Evolutionary conservation across 2,888 invertebrate species (phyloP).

Genomic region (Halocaridina rubra): DNA sequence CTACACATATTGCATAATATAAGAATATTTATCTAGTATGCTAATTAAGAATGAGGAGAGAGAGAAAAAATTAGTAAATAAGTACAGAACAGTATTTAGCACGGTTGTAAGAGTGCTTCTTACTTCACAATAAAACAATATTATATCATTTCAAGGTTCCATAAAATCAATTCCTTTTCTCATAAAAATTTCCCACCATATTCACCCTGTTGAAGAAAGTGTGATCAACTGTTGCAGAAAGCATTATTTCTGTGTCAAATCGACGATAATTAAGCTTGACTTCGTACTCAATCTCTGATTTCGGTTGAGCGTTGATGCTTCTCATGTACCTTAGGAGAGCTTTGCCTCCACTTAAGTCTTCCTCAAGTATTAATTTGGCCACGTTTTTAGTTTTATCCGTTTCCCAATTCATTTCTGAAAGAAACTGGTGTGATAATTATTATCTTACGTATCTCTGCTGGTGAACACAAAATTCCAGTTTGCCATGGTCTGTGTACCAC

Average conservation of each 20-base stretch:
- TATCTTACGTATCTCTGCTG: background rate
- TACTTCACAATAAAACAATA: background rate
- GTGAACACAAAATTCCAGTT: no score
- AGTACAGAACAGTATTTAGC: background rate
- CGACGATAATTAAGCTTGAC: slow-evolving; percentile 43
- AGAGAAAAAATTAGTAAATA: background rate
- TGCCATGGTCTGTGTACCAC: no score
- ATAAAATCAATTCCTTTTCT: background rate
- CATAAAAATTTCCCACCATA: no score
- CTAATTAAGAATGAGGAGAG: no score
- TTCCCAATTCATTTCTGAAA: slow-evolving; percentile 33
- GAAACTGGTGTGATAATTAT: background rate
- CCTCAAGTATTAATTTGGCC: slow-evolving; percentile 16
- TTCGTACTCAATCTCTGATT: slow-evolving; percentile 33
- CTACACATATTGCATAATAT: no score
- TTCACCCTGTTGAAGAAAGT: slow-evolving; percentile 33
- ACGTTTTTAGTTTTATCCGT: slow-evolving; percentile 41
- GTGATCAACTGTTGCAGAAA: slow-evolving; percentile 41
- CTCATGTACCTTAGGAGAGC: slow-evolving; percentile 15
- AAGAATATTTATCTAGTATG: no score
- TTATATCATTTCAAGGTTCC: background rate
- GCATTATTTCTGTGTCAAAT: slow-evolving; percentile 37
- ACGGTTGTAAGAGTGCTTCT: background rate
- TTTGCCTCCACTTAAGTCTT: slow-evolving; percentile 19
- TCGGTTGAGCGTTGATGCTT: slow-evolving; percentile 14